Evolutionary conservation across 92 coral and sea anemone genomes (phyloP), one percentile per base, ranked within the genome.

Genomic region (Isaurus tuberculatus): DNA sequence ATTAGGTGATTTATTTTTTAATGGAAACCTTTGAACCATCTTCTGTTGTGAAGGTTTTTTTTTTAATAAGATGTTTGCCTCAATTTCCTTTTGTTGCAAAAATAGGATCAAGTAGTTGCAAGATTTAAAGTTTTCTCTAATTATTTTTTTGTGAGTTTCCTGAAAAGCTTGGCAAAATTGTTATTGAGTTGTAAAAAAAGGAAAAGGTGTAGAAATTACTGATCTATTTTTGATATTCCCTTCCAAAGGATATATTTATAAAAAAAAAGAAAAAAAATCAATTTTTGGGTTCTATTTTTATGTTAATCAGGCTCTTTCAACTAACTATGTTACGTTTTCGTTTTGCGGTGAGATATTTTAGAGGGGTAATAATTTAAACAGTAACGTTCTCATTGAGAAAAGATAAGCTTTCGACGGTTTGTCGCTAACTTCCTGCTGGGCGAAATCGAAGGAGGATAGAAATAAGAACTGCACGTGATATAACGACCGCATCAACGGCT

Each of bases 401-500:
- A 58, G 82, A 58, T 77, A 44, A 48, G 34, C 23, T 55, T 33
- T 55, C 70, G 82, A 36, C 82, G 16, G 40, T 26, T 61, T 77
- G 82, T 40, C 82, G 82, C 82, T 53, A 58, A 34, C 13, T 58
- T 70, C 82, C 82, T 10, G 70, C 82, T 77, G 82, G 20, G 70
- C 26, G 15, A 34, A 77, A 16, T 22, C 51, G 33, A 36, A 26
- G 20, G 2, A 17, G 70, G n/a, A n/a, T 77, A 57, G 58, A 8
- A 17, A 33, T 67, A 57, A 57, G 36, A 67, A 51, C 32, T 19
- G 55, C 70, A 77, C 82, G 51, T 58, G 68, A 25, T 30, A 60
- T 60, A 19, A 51, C 42, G 7, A 48, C n/a, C 14, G 5, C 11
- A 43, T 36, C 8, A 17, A 22, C 55, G 25, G 11, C 6, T 46